Percentiles rank a stretch among this genome's conserved stretches.
Evolutionary conservation across 35 echinoderm and acorn worm genomes (phyloP).

Genomic region (Ptychodera flava): DNA sequence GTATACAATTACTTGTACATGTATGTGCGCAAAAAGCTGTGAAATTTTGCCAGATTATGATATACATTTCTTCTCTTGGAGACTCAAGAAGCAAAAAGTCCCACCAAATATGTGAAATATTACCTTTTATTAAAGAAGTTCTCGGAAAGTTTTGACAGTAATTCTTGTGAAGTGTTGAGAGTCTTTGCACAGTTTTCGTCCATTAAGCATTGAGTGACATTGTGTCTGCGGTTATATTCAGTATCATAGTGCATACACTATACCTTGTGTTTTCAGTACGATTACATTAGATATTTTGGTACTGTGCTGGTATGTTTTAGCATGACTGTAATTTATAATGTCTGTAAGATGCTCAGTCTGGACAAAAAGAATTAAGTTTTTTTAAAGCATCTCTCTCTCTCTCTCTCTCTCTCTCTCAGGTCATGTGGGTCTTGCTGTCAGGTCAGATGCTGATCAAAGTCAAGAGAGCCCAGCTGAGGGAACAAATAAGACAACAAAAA

Average conservation of each 20-base stretch:
- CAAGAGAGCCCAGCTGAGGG: slow-evolving; percentile 52
- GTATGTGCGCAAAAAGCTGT: neutral
- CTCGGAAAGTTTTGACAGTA: neutral
- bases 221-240: too few species aligned
- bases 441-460: slow-evolving; percentile 77
- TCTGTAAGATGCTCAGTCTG: too few species aligned
- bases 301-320: too few species aligned
- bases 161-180: slow-evolving; percentile 15
- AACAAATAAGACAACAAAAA: neutral
- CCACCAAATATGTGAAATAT: neutral
- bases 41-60: neutral
- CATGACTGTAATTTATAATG: too few species aligned
- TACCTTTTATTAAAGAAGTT: neutral
- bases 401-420: slow-evolving; percentile 6
- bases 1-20: slow-evolving; percentile 11
- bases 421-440: slow-evolving; percentile 47
- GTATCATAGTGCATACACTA: too few species aligned
- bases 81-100: neutral
- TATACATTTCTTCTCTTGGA: neutral
- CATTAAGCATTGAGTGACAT: too few species aligned
- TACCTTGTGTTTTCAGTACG: too few species aligned
- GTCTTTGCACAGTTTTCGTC: too few species aligned
- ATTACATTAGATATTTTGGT: too few species aligned
- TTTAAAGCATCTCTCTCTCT: too few species aligned
- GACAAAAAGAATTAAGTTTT: too few species aligned